Evolutionary conservation across 2,113 vertebrate genomes (phyloP).

Genomic region (Anarrhichthys ocellatus): DNA sequence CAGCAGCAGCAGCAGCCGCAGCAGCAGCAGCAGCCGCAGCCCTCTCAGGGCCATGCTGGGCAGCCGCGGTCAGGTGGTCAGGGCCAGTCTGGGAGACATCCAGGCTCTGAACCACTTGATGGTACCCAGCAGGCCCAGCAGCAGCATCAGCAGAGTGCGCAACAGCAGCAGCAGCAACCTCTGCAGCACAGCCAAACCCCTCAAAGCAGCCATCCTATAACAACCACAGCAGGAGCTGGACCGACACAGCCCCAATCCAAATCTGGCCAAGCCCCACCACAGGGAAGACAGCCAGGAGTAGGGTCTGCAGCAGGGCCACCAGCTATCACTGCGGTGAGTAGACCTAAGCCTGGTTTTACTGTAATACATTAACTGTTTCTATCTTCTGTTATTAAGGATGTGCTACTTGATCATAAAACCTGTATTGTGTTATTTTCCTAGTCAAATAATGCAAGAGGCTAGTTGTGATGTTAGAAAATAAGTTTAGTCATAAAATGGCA

Average conservation of each 20-base stretch:
- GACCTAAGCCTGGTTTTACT: background rate
- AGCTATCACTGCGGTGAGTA: slow-evolving; percentile 83
- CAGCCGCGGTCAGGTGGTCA: slow-evolving; percentile 75
- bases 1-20: slow-evolving; percentile 18
- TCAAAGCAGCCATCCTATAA: slow-evolving; percentile 67
- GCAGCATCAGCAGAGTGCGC: slow-evolving; percentile 53
- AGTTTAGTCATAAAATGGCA: slow-evolving; percentile 1
- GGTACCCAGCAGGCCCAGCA: slow-evolving; percentile 69
- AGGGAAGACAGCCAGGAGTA: slow-evolving; percentile 74
- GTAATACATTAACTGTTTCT: background rate
- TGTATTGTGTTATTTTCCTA: background rate
- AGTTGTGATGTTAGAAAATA: background rate
- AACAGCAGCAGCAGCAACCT: slow-evolving; percentile 54
- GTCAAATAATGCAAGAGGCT: background rate
- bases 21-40: slow-evolving; percentile 74
- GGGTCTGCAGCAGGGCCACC: slow-evolving; percentile 76
- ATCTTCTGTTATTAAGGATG: background rate
- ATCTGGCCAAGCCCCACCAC: slow-evolving; percentile 76
- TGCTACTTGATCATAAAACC: background rate
- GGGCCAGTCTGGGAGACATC: slow-evolving; percentile 71
- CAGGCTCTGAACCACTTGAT: slow-evolving; percentile 67
- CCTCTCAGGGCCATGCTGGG: slow-evolving; percentile 66
- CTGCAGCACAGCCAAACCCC: slow-evolving; percentile 63
- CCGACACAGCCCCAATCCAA: slow-evolving; percentile 74
- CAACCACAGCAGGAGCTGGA: slow-evolving; percentile 57